Evolutionary conservation across 2,113 vertebrate genomes (phyloP).

Genomic region (Notechis scutatus): DNA sequence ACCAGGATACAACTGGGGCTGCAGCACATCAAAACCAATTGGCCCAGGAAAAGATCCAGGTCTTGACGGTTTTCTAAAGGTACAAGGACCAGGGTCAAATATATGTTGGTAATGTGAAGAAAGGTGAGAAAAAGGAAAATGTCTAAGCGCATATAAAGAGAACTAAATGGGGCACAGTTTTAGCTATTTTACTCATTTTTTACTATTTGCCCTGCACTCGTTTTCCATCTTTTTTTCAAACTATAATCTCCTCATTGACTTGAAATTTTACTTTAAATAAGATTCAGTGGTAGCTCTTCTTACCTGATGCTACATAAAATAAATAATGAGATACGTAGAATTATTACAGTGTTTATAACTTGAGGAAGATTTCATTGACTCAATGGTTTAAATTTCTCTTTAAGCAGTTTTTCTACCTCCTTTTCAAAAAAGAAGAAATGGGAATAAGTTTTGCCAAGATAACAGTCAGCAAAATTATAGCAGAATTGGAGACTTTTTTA

Average conservation of each 20-base stretch:
- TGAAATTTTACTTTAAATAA: not conserved
- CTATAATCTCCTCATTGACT: not conserved
- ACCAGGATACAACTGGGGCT: not conserved
- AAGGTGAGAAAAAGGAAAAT: not conserved
- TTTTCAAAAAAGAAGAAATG: not conserved
- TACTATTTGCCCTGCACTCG: not conserved
- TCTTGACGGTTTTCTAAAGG: not conserved
- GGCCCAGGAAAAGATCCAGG: not conserved
- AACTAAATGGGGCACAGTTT: not conserved
- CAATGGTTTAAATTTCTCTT: not conserved
- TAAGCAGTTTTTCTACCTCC: not conserved
- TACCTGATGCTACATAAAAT: not conserved
- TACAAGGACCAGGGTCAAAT: not conserved
- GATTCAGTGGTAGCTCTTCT: not conserved
- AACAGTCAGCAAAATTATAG: not conserved
- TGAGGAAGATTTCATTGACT: not conserved
- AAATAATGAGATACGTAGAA: not conserved
- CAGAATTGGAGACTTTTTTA: not conserved
- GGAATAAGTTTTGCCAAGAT: constrained; percentile 3
- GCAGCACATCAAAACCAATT: not conserved
- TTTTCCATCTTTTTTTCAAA: not conserved
- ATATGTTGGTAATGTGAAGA: not conserved
- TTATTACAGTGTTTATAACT: not conserved
- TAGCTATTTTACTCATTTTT: not conserved
- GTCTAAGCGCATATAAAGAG: not conserved